Base-by-base conservation (phyloP, 2,797 vertebrate genomes). In the Neopelma chrysocephalum region DNA sequence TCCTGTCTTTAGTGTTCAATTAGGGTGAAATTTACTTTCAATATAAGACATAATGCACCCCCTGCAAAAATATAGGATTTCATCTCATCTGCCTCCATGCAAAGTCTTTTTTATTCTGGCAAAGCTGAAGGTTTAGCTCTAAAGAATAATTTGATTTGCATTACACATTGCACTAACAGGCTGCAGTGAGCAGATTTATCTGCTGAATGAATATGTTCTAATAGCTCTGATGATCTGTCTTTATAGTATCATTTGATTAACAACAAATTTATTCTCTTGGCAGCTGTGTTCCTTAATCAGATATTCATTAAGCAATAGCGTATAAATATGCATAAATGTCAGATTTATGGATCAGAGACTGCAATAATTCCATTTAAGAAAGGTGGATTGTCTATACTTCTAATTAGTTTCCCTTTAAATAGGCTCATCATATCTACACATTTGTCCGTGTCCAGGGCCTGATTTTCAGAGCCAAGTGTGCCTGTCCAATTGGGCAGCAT, bases 231-330 rank as follows among this genome's bases (percentile, higher is more conserved):
- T 97, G 96, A 97, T 97, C 73, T 96, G 94, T 96, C 95, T 97
- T 98, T 97, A 96, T 96, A 86, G 93, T 81, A 71, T 94, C 94
- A 93, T 97, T 98, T 97, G 96, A 97, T 97, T 97, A 98, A 97
- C 96, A 80, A 97, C 96, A 96, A 97, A 97, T 97, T 94, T 94
- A 97, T 97, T 97, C 97, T 66, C 96, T 97, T 96, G 96, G 97
- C 97, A 98, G 97, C 97, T 97, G 96, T 95, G 96, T 96, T 96
- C 96, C 93, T 97, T 97, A 97, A 97, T 97, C 97, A 97, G 96
- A 93, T 96, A 96, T 97, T 98, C 96, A 97, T 94, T 96, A 96
- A 95, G 95, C 94, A 97, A 90, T 89, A 94, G 94, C 81, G 34
- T 88, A 97, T 97, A 97, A 98, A 97, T 97, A 97, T 90, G 89